These are phyloP conservation scores for Drosophila elegans DNA, from an alignment of 1,140 invertebrate genomes.

Conservation along the genomic window DNA sequence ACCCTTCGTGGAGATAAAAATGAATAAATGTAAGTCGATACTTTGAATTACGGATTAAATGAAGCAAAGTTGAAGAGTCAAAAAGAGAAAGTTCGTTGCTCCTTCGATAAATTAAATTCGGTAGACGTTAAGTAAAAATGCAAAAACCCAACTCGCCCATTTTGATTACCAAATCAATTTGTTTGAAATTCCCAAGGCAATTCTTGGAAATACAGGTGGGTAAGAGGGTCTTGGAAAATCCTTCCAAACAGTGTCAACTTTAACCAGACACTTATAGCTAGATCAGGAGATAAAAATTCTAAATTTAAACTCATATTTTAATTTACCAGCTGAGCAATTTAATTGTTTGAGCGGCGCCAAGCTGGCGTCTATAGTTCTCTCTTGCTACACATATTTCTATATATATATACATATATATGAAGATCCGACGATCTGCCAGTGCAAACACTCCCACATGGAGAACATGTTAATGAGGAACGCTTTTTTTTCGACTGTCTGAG, in stretches of 20 bases:
- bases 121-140: constrained; percentile 3
- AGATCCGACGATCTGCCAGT: constrained; percentile 19
- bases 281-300: background rate
- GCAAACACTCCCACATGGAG: constrained; percentile 29
- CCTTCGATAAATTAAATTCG: background rate
- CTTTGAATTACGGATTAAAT: background rate
- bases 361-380: constrained; percentile 13
- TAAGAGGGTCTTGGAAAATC: constrained; percentile 11
- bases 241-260: constrained; percentile 7
- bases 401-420: constrained; percentile 8
- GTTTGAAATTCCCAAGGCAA: constrained; percentile 5
- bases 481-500: constrained; percentile 36
- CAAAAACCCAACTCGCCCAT: background rate
- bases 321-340: constrained; percentile 4
- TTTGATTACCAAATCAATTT: constrained; percentile 12
- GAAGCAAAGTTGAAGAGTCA: constrained; percentile 3
- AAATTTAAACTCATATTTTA: background rate
- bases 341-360: constrained; percentile 39
- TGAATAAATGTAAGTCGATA: background rate
- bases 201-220: constrained; percentile 16
- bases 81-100: constrained; percentile 4
- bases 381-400: background rate
- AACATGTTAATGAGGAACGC: constrained; percentile 51
- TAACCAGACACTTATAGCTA: background rate
- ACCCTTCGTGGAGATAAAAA: background rate